Base-by-base conservation (phyloP, 1,140 invertebrate species). In the Ooceraea biroi region DNA sequence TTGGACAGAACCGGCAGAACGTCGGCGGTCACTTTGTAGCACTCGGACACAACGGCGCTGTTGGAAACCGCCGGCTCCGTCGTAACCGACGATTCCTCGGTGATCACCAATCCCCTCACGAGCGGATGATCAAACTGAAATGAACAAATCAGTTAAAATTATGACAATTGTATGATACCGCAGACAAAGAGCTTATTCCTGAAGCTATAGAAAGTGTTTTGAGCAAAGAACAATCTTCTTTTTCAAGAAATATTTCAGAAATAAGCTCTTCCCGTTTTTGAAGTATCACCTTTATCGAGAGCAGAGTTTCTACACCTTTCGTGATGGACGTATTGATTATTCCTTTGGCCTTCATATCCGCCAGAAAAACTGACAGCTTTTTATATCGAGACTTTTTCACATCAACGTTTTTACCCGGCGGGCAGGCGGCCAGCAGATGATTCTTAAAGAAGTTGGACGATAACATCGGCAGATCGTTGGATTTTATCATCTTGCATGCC, bases 371-470 rank as follows among this genome's bases (percentile, higher is more conserved):
- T 10, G 97, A 97, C 69, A 99, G 93, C 94, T 99, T 99, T 94
- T 99, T 99, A 91, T 96, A 98, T 22, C 95, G 96, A 14, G 98
- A 97, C 92, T 98, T 98, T 92, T 99, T 99, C 1, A 99, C 95
- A 92, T 99, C 98, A 52, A 99, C 93, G 14, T 93, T 95, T 74
- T 95, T 94, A 22, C 95, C 94, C 5, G 95, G 86, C 0, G 97
- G 97, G 92, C 97, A 98, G 58, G 96, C 96, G 22, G 96, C 95
- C 68, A 98, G 95, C 91, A 98, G 96, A 93, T 98, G 96, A 86
- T 97, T 95, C 82, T 97, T 97, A 92, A 96, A 98, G 94, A 97
- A 98, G 86, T 96, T 97, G 86, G 97, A 97, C 1, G 96, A 96
- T 14, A 97, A 92, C 27, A 97, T 93, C 1, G 97, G 97, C 52